Base-by-base conservation (phyloP, 2,113 vertebrate species). In the Ahaetulla prasina region DNA sequence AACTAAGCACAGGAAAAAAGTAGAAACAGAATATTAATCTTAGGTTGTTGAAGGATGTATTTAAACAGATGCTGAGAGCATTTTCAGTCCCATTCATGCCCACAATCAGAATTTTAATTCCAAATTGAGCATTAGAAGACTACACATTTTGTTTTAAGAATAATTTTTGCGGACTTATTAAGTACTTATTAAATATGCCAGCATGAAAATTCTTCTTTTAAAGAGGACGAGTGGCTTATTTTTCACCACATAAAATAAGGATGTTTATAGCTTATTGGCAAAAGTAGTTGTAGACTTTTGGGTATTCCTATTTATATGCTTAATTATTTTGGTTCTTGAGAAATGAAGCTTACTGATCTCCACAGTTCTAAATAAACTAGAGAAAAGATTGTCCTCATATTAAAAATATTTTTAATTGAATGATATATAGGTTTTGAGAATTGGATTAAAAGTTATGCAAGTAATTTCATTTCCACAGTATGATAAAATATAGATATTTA, bases 171-270 rank as follows among this genome's bases (percentile, higher is more conserved):
- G 23, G 54, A 55, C 20, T 57, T 57, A 18, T 57, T 50, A 50
- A 50, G 3, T 85, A 95, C 68, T 93, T 93, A 87, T 27, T 88
- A 90, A 92, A 80, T 0, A 0, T 52, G 53, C 23, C 22, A 53
- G 25, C 30, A 10, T n/a, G 52, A 89, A 47, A n/a, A 90, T 54
- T 7, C 90, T 93, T 91, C 90, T 47, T 88, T 22, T 4, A 54
- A 91, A 20, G 45, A 63, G 23, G 55, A 22, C 12, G 74, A 16
- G 49, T 4, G 9, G 20, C 45, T 2, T 89, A 85, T 6, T 63
- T 20, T 92, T 94, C 85, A 92, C 23, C 80, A 35, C 92, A 63
- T 91, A 93, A 92, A 93, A 57, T 89, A 22, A 90, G 94, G 50
- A 90, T 91, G 50, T 49, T 93, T 0, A 90, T 84, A 87, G 57